These are phyloP conservation scores for Melanotaenia duboulayi DNA, from an alignment of 2,113 vertebrate genomes.

Conservation along the genomic window DNA sequence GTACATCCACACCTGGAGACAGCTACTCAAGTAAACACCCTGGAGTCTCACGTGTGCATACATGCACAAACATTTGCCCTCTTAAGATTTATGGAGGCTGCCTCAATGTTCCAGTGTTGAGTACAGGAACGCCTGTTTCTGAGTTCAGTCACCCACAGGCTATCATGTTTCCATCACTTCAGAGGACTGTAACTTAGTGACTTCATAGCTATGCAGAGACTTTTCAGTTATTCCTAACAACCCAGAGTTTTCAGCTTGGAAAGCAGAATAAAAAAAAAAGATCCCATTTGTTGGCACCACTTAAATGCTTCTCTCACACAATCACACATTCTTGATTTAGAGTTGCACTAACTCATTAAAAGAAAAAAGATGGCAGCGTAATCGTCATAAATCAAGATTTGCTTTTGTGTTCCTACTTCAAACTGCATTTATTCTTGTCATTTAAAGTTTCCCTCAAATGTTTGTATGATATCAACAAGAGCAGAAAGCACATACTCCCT, in stretches of 20 bases:
- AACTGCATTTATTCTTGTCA: background rate
- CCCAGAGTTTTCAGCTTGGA: background rate
- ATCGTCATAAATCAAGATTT: constrained; percentile 11
- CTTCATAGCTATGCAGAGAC: too few species aligned
- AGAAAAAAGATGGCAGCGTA: background rate
- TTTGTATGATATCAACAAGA: background rate
- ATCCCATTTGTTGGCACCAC: background rate
- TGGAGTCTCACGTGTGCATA: background rate
- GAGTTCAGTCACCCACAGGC: background rate
- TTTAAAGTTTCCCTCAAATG: background rate
- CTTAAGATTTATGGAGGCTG: background rate
- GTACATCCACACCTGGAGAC: background rate
- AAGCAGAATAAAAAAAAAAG: background rate
- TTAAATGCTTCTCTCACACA: background rate
- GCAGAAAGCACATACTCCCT: constrained; percentile 11
- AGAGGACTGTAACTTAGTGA: background rate
- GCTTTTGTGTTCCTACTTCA: constrained; percentile 17
- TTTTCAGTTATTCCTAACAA: background rate
- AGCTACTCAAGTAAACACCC: background rate
- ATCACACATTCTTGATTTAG: background rate
- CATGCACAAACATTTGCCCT: background rate
- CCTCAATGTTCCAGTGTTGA: background rate
- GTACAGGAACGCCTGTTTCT: background rate
- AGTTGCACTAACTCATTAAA: background rate
- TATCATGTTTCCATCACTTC: background rate